Percentiles rank a stretch among this genome's conserved stretches.
Evolutionary conservation across 1,140 invertebrate genomes (phyloP).

Genomic region (Drosophila ananassae): DNA sequence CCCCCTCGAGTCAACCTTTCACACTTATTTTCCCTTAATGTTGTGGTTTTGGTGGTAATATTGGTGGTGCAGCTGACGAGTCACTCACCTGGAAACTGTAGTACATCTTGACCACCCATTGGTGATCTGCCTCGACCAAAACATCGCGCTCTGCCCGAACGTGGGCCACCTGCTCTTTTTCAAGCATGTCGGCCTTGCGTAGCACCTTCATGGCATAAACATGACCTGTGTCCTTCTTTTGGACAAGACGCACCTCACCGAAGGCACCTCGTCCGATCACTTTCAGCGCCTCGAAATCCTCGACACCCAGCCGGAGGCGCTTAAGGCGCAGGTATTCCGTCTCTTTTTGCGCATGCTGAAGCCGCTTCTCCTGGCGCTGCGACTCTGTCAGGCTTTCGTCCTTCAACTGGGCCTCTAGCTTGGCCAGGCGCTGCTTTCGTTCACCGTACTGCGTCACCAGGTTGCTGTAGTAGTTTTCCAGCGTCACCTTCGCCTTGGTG

Average conservation of each 20-base stretch:
- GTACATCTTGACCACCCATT: conserved; percentile 99
- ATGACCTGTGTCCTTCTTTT: conserved; percentile 99
- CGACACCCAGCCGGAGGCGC: conserved; percentile 96
- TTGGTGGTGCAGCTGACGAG: conserved; percentile 12
- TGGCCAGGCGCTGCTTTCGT: conserved; percentile 95
- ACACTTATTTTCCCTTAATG: neutral
- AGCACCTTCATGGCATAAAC: conserved; percentile 99
- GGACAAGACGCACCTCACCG: conserved; percentile 98
- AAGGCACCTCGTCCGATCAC: conserved; percentile 98
- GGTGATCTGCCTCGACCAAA: conserved; percentile 99
- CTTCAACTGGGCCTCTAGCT: conserved; percentile 96
- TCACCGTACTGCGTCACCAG: conserved; percentile 98
- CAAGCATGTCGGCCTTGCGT: conserved; percentile 99
- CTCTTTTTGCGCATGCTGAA: conserved; percentile 98
- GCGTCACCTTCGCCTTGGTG: conserved; percentile 98
- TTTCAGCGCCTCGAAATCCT: conserved; percentile 99
- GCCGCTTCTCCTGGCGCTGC: conserved; percentile 94
- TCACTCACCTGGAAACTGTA: conserved; percentile 94
- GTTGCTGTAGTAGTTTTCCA: conserved; percentile 99
- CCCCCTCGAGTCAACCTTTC: neutral
- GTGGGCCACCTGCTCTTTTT: conserved; percentile 99
- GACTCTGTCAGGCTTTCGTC: conserved; percentile 95
- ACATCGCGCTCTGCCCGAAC: conserved; percentile 99
- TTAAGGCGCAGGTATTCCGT: conserved; percentile 99
- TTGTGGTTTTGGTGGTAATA: conserved; percentile 7